Conservation (phyloP, 1,140 invertebrate genomes). For the Zaprionus capensis region DNA sequence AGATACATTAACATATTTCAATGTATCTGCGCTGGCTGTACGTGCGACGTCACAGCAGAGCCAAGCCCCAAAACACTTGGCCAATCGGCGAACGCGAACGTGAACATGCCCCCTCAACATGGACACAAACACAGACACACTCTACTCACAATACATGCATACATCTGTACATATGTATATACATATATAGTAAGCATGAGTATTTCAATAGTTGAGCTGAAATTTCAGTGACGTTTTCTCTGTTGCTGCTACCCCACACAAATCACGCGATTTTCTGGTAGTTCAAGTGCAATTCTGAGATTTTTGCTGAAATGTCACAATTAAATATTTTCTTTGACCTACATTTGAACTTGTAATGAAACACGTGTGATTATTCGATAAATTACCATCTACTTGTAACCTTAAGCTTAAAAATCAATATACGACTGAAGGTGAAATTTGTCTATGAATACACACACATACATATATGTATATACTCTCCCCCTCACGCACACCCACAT, state of each 20-base stretch:
- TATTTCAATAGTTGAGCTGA: conserved; percentile 41
- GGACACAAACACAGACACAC: conserved; percentile 10
- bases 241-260: conserved; percentile 56
- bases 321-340: conserved; percentile 56
- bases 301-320: conserved; percentile 65
- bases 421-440: conserved; percentile 53
- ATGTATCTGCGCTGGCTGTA: conserved; percentile 35
- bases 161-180: not conserved
- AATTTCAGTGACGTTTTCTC: conserved; percentile 42
- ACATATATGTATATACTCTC: not conserved
- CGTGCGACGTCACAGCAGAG: conserved; percentile 69
- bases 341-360: conserved; percentile 75
- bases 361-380: conserved; percentile 47
- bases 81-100: conserved; percentile 65
- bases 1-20: conserved; percentile 46
- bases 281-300: conserved; percentile 64
- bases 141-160: not conserved
- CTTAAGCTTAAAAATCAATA: conserved; percentile 63
- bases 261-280: conserved; percentile 67
- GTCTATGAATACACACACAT: conserved; percentile 4
- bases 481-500: not conserved
- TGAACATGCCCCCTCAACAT: conserved; percentile 61
- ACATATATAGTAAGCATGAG: not conserved
- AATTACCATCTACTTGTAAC: conserved; percentile 4
- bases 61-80: conserved; percentile 75